Evolutionary conservation across 2,888 invertebrate species (phyloP).

Genomic region (Pardosa pseudoannulata): DNA sequence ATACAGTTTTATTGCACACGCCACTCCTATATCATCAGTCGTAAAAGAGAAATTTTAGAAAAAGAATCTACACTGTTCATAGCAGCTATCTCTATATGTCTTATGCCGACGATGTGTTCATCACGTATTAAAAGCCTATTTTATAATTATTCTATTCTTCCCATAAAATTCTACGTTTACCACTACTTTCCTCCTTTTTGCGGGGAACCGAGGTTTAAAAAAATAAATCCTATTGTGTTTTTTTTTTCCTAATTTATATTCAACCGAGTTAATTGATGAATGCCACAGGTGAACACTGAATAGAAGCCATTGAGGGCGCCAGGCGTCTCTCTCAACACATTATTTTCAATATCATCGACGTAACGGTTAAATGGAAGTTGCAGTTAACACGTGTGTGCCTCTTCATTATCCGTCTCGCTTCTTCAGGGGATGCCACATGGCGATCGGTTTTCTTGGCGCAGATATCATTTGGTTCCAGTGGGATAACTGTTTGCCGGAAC

Average conservation of each 20-base stretch:
- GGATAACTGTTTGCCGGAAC: conserved; percentile 84
- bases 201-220: conserved; percentile 55
- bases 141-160: too few species aligned
- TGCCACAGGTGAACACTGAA: conserved; percentile 51
- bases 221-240: too few species aligned
- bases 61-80: too few species aligned
- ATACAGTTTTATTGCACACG: too few species aligned
- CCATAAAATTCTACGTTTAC: too few species aligned
- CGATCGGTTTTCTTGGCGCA: conserved; percentile 86
- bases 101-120: too few species aligned
- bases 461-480: conserved; percentile 92
- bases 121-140: too few species aligned
- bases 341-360: conserved; percentile 28
- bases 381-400: neutral
- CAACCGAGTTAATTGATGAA: conserved; percentile 2
- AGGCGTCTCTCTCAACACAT: conserved; percentile 15
- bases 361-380: neutral
- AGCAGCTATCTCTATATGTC: too few species aligned
- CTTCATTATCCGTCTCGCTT: conserved; percentile 74
- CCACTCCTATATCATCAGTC: too few species aligned
- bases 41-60: too few species aligned
- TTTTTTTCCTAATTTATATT: conserved; percentile 33
- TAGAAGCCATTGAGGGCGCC: conserved; percentile 14
- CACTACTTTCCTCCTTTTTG: neutral
- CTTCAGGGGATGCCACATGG: conserved; percentile 89